phyloP scores from a whole-genome alignment of 2,888 invertebrate genomes.

The Oscheius sp. region DNA sequence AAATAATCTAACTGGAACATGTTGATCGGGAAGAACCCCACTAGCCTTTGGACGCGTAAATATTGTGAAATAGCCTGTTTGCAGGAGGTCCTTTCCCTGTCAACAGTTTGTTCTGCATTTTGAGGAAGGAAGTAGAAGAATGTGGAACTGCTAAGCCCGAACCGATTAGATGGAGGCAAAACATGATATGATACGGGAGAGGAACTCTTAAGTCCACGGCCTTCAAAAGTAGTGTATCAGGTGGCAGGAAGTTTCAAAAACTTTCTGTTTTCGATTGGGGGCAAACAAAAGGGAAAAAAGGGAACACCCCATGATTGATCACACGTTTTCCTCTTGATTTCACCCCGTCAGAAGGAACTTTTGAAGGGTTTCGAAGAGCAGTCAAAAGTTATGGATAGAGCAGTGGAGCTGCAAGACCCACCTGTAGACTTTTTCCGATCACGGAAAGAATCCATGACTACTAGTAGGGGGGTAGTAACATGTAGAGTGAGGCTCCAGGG shows the following conservation, averaged over 20 bases:
- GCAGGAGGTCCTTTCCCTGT: not conserved
- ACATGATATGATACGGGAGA: no score
- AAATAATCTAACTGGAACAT: conserved; percentile 18
- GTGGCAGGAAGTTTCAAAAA: no score
- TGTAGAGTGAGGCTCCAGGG: conserved; percentile 35
- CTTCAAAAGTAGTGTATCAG: no score
- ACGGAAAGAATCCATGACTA: conserved; percentile 30
- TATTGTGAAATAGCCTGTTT: conserved; percentile 17
- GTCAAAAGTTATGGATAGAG: not conserved
- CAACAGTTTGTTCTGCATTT: no score
- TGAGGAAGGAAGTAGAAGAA: no score
- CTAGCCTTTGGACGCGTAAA: conserved; percentile 8
- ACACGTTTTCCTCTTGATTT: not conserved
- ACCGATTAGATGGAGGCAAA: no score
- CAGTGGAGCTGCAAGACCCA: conserved; percentile 2
- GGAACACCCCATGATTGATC: no score
- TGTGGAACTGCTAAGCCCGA: no score
- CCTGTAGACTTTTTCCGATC: conserved; percentile 34
- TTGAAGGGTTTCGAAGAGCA: not conserved
- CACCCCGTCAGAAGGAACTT: not conserved
- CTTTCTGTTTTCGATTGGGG: no score
- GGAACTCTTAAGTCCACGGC: no score
- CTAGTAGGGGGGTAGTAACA: conserved; percentile 23
- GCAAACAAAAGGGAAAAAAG: no score
- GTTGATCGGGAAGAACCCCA: conserved; percentile 18